phyloP scores from a whole-genome alignment of 2,797 vertebrate species.

The Takifugu ocellatus region DNA sequence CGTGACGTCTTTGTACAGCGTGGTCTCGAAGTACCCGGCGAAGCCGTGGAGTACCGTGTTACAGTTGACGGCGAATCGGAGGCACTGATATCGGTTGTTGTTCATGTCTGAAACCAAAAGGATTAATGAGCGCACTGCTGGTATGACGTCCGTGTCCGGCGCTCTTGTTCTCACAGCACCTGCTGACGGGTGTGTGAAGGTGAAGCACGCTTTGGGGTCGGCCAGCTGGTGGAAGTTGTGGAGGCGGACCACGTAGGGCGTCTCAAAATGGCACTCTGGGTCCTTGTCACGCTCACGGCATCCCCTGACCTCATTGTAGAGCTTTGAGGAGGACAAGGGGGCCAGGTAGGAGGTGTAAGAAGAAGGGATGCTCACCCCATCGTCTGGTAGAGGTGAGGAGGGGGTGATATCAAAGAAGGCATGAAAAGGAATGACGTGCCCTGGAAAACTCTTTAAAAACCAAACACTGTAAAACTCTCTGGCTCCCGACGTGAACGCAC shows the following conservation, averaged over 20 bases:
- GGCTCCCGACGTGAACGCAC: slow-evolving; percentile 42
- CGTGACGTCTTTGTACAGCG: slow-evolving; percentile 86
- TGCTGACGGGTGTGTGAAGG: slow-evolving; percentile 84
- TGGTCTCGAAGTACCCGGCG: slow-evolving; percentile 91
- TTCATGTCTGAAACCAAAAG: slow-evolving; percentile 78
- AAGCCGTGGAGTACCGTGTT: slow-evolving; percentile 91
- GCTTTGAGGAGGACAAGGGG: slow-evolving; percentile 91
- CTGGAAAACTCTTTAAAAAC: neutral
- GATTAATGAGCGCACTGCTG: too few species aligned
- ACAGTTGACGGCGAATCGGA: slow-evolving; percentile 81
- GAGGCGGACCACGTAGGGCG: slow-evolving; percentile 89
- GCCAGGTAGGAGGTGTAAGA: slow-evolving; percentile 90
- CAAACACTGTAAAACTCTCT: neutral
- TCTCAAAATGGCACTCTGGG: slow-evolving; percentile 93
- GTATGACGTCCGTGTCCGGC: neutral
- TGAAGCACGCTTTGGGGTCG: slow-evolving; percentile 87
- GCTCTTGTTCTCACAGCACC: slow-evolving; percentile 30
- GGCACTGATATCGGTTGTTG: slow-evolving; percentile 88
- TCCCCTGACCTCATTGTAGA: slow-evolving; percentile 91
- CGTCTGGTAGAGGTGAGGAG: slow-evolving; percentile 59
- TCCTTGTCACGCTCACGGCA: slow-evolving; percentile 91
- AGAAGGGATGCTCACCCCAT: slow-evolving; percentile 88
- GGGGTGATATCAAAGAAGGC: slow-evolving; percentile 16
- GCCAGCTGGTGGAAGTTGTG: slow-evolving; percentile 94
- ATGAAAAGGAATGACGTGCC: slow-evolving; percentile 3